Evolutionary conservation across 2,888 invertebrate species (phyloP).

Genomic region (Ochlodes sylvanus): DNA sequence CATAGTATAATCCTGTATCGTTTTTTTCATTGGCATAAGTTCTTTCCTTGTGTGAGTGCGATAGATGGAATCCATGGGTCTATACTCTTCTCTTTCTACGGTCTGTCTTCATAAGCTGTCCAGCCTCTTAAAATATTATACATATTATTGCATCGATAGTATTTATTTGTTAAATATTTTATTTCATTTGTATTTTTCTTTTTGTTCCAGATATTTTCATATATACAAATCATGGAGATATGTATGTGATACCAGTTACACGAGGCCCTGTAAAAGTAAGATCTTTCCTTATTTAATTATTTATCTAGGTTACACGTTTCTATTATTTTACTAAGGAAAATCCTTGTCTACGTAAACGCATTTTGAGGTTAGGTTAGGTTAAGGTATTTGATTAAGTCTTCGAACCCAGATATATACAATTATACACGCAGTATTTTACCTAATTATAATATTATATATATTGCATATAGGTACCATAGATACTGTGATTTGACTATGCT

Average conservation of each 20-base stretch:
- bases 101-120: too few relatives aligned
- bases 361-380: conserved; percentile 1
- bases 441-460: background rate
- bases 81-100: too few relatives aligned
- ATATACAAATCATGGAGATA: conserved; percentile 15
- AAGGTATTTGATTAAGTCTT: background rate
- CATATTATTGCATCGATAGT: too few relatives aligned
- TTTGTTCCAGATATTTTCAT: conserved; percentile 73
- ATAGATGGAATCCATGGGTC: too few relatives aligned
- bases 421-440: background rate
- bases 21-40: too few relatives aligned
- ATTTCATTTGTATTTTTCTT: conserved; percentile 39
- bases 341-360: background rate
- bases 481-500: background rate
- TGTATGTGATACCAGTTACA: conserved; percentile 41
- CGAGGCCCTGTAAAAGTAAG: conserved; percentile 50
- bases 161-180: too few relatives aligned
- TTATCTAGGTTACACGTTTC: background rate
- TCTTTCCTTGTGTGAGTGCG: too few relatives aligned
- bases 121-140: too few relatives aligned
- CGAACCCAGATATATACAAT: background rate
- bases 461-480: background rate
- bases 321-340: background rate
- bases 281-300: conserved; percentile 46
- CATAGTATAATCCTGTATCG: too few relatives aligned